phyloP scores from a whole-genome alignment of 2,113 vertebrate genomes.

The Phodopus roborovskii region DNA sequence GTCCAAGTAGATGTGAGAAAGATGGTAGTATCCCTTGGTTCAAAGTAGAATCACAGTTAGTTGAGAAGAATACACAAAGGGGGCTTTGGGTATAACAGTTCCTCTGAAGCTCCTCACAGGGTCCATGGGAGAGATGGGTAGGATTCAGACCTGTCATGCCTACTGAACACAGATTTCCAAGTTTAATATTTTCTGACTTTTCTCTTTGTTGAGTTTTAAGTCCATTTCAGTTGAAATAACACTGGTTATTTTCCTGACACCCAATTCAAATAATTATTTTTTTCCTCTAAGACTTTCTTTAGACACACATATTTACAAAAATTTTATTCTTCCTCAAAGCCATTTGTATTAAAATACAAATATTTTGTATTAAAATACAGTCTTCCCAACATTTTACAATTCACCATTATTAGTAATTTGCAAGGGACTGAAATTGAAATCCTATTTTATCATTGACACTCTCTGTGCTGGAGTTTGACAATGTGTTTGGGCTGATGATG shows the following conservation, averaged over 20 bases:
- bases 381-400: neutral
- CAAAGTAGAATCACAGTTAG: neutral
- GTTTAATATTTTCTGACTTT: neutral
- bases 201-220: constrained; percentile 11
- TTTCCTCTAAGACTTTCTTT: neutral
- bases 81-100: neutral
- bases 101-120: neutral
- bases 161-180: neutral
- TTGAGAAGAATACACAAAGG: neutral
- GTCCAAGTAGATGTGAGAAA: neutral
- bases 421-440: constrained; percentile 3
- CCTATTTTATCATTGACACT: neutral
- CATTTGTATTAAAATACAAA: neutral
- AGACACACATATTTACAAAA: neutral
- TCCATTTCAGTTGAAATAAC: neutral
- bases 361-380: neutral
- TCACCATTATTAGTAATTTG: neutral
- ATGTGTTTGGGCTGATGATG: neutral
- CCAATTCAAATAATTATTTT: neutral
- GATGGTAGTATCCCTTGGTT: neutral
- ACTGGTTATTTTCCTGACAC: neutral
- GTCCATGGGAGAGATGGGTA: neutral
- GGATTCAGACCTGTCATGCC: neutral
- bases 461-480: neutral
- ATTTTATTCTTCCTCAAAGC: neutral